Evolutionary conservation across 1,140 invertebrate genomes (phyloP).

Genomic region (Epicauta chinensis): DNA sequence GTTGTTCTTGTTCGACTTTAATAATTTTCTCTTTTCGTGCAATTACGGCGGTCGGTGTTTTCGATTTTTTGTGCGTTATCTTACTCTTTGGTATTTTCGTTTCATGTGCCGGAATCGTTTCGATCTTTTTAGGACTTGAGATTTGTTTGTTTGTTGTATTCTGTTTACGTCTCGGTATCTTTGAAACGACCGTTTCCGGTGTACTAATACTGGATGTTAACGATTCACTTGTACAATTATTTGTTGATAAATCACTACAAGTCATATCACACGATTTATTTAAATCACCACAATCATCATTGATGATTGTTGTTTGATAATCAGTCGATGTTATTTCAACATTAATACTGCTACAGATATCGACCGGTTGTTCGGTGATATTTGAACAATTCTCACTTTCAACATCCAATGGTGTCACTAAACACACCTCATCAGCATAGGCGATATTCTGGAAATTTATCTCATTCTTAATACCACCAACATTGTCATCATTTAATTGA

Average conservation of each 20-base stretch:
- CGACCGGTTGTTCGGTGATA: constrained; percentile 36
- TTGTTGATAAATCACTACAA: constrained; percentile 21
- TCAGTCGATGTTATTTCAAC: constrained; percentile 32
- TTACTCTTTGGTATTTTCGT: constrained; percentile 41
- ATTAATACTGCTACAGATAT: constrained; percentile 40
- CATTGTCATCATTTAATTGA: constrained; percentile 32
- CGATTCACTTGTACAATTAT: constrained; percentile 47
- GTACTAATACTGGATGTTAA: constrained; percentile 60
- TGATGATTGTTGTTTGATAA: constrained; percentile 24
- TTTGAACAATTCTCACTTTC: constrained; percentile 41
- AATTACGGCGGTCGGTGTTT: constrained; percentile 11
- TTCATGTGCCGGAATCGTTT: constrained; percentile 24
- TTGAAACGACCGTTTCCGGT: constrained; percentile 51
- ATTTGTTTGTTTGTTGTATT: constrained; percentile 27
- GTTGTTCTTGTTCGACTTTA: constrained; percentile 23
- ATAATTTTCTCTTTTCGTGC: constrained; percentile 28
- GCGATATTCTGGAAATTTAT: constrained; percentile 39
- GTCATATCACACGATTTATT: constrained; percentile 30
- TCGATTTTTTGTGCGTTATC: constrained; percentile 35
- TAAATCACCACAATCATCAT: constrained; percentile 13
- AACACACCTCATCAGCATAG: constrained; percentile 60
- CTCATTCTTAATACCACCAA: constrained; percentile 11
- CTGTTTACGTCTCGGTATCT: constrained; percentile 35
- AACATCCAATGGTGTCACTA: constrained; percentile 45
- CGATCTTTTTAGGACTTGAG: constrained; percentile 26